Base-by-base conservation (phyloP, 2,797 vertebrate species). In the Taeniopygia guttata region DNA sequence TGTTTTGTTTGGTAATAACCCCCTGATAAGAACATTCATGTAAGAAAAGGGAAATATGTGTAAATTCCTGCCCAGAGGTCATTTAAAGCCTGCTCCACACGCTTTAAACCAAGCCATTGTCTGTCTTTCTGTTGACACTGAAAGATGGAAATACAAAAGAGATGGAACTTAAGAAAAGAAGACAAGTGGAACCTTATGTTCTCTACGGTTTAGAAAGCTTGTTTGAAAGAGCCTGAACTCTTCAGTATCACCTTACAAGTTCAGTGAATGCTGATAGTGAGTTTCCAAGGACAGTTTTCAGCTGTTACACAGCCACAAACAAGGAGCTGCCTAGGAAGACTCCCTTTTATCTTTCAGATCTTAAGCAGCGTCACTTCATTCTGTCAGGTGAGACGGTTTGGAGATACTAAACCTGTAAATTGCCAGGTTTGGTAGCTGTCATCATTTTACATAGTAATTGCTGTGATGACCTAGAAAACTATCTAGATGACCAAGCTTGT, bases 281-380 rank as follows among this genome's bases (percentile, higher is more conserved):
- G 20, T 69, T 91, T 69, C 48, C 40, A 49, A 16, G 30, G 55
- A 51, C 0, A 3, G 17, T 66, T 91, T 79, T 79, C 36, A 62
- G 60, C 25, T 79, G 14, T 51, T 79, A 46, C 7, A 48, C 40
- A 66, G 78, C 45, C 45, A 69, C 68, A 80, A 74, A 85, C 36
- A 76, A 77, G n/a, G 48, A 68, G 23, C 48, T 84, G 70, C 46
- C 77, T 45, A 30, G 34, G n/a, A 85, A 74, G 20, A n/a, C 46
- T 69, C 42, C 22, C 76, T 91, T 93, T 91, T 59, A 42, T 91
- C 90, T 93, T 66, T 45, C 59, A 86, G 64, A 68, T 93, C 56
- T 88, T 80, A 83, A 87, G 90, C 89, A 87, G 76, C 36, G 43
- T 77, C 13, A 8, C 30, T 77, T 84, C 62, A 30, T 56, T 74